Percentiles rank a stretch among this genome's conserved stretches.
These are phyloP conservation scores for Neoniphon sammara DNA, from an alignment of 2,797 vertebrate genomes.

Conservation along the genomic window DNA sequence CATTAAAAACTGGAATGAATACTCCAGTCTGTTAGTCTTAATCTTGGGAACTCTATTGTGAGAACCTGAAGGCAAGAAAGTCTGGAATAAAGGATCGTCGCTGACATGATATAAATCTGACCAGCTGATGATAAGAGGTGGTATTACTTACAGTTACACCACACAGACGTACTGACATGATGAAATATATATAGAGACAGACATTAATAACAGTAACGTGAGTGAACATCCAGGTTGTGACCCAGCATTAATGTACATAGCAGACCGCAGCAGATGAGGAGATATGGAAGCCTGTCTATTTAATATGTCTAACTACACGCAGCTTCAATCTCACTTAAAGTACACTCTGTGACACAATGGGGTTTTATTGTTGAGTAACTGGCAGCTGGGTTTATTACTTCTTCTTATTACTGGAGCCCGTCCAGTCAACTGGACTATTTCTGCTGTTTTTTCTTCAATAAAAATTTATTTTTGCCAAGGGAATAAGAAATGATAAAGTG, in stretches of 20 bases:
- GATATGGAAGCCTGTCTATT: conserved; percentile 47
- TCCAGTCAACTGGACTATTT: conserved; percentile 22
- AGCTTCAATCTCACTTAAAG: conserved; percentile 26
- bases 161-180: neutral
- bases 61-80: neutral
- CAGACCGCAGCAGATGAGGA: conserved; percentile 38
- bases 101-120: too few relatives aligned
- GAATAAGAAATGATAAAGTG: conserved; percentile 20
- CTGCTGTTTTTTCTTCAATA: conserved; percentile 27
- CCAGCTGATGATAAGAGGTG: too few relatives aligned
- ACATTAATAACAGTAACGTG: conserved; percentile 31
- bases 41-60: too few relatives aligned
- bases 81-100: neutral
- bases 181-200: conserved; percentile 14
- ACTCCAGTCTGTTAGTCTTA: too few relatives aligned
- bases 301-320: conserved; percentile 25
- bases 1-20: too few relatives aligned
- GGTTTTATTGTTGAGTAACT: conserved; percentile 33
- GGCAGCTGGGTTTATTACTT: conserved; percentile 21
- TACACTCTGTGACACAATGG: conserved; percentile 14
- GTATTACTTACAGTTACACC: neutral
- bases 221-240: conserved; percentile 38
- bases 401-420: conserved; percentile 36
- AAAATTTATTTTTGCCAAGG: conserved; percentile 20
- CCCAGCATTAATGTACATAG: conserved; percentile 29